phyloP scores from a whole-genome alignment of 2,888 invertebrate genomes.

The Mactromeris polynyma region DNA sequence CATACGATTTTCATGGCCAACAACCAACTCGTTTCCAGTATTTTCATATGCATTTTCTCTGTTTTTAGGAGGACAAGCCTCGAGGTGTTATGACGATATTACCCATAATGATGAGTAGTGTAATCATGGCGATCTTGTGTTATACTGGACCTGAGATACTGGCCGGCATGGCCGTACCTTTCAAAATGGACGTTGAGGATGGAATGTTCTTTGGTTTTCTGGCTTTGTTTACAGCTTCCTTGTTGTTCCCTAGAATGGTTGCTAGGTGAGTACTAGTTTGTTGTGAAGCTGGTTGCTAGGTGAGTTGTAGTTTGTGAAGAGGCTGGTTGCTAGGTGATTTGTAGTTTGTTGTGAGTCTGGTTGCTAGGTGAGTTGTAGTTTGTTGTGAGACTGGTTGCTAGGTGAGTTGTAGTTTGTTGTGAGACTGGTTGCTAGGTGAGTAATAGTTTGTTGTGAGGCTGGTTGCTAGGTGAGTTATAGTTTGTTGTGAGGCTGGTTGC shows the following conservation, averaged over 20 bases:
- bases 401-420: too few species aligned
- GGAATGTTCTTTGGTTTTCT: slow-evolving; percentile 82
- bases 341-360: too few species aligned
- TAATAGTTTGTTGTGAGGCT: too few species aligned
- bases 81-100: slow-evolving; percentile 79
- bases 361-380: too few species aligned
- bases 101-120: slow-evolving; percentile 88
- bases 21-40: background rate
- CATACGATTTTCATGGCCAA: background rate
- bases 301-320: too few species aligned
- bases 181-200: slow-evolving; percentile 82
- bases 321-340: too few species aligned
- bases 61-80: slow-evolving; percentile 53
- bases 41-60: background rate
- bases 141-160: slow-evolving; percentile 87
- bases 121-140: slow-evolving; percentile 89
- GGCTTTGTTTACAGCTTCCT: slow-evolving; percentile 82
- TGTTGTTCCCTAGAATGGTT: slow-evolving; percentile 83
- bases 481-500: too few species aligned
- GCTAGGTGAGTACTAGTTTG: slow-evolving; percentile 74
- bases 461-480: too few species aligned
- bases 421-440: too few species aligned
- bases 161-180: slow-evolving; percentile 77
- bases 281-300: background rate
- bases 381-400: too few species aligned